A percentile compares a stretch with the other conserved stretches of the same genome.
These are phyloP conservation scores for Melanaphis sacchari DNA, from an alignment of 1,140 invertebrate genomes.

Conservation along the genomic window DNA sequence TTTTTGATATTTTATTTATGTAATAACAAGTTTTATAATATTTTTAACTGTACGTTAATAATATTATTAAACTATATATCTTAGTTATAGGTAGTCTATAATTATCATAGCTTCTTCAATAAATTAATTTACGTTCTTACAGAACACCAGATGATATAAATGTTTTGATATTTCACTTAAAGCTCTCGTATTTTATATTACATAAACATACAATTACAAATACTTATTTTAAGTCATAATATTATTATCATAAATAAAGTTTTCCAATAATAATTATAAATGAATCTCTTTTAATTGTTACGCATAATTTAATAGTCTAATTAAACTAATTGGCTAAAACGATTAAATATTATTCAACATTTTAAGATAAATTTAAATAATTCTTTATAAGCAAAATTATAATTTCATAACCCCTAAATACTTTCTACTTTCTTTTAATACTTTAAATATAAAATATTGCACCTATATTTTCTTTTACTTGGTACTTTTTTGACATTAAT, in stretches of 20 bases:
- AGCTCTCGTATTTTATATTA: background rate
- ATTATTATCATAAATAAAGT: background rate
- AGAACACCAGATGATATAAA: background rate
- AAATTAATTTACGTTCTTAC: background rate
- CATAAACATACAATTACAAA: background rate
- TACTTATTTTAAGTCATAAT: background rate
- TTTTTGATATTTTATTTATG: too few species aligned
- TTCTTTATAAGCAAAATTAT: background rate
- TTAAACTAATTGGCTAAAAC: background rate
- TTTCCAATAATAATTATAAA: background rate
- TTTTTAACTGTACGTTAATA: background rate
- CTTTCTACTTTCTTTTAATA: background rate
- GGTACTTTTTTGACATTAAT: background rate
- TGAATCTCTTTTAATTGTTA: background rate
- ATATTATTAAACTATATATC: background rate
- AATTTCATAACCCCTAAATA: background rate
- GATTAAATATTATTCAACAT: background rate
- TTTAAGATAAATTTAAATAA: background rate
- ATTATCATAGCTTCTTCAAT: background rate
- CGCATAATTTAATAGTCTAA: background rate
- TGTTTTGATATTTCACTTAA: background rate
- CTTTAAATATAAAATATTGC: background rate
- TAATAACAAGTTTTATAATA: background rate
- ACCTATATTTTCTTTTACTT: background rate
- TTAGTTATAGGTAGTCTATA: background rate